Evolutionary conservation across 2,113 vertebrate genomes (phyloP).

Genomic region (Ciconia maguari): DNA sequence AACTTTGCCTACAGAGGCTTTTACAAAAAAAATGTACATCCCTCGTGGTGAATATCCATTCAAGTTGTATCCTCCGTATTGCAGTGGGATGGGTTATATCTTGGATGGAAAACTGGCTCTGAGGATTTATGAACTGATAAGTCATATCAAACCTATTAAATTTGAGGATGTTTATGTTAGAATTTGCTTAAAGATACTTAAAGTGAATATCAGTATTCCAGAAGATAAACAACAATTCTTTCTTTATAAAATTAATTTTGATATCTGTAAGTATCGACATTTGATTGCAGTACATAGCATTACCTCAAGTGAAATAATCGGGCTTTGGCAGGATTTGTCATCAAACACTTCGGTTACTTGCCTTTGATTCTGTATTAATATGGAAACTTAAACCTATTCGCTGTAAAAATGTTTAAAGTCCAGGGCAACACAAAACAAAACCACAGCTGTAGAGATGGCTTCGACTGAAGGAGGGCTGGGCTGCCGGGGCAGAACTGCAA

Average conservation of each 20-base stretch:
- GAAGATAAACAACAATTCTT: slow-evolving; percentile 66
- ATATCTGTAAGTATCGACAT: slow-evolving; percentile 63
- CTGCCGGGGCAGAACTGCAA: background rate
- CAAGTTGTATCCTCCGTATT: slow-evolving; percentile 68
- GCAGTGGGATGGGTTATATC: slow-evolving; percentile 70
- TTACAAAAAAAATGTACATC: slow-evolving; percentile 48
- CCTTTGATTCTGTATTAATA: background rate
- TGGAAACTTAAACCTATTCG: fast-evolving
- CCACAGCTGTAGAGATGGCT: background rate
- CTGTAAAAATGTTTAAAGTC: background rate
- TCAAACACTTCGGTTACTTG: slow-evolving; percentile 41
- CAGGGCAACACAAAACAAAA: background rate
- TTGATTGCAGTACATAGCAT: slow-evolving; percentile 67
- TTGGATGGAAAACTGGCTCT: slow-evolving; percentile 68
- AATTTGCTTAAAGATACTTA: slow-evolving; percentile 69
- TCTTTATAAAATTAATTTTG: slow-evolving; percentile 62
- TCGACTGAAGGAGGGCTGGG: background rate
- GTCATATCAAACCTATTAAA: slow-evolving; percentile 69
- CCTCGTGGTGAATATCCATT: slow-evolving; percentile 71
- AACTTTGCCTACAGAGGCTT: slow-evolving; percentile 55
- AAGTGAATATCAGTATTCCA: slow-evolving; percentile 62
- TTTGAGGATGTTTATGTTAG: slow-evolving; percentile 79
- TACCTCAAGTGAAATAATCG: slow-evolving; percentile 54
- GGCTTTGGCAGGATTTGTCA: slow-evolving; percentile 69
- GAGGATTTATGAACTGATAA: slow-evolving; percentile 70